These are phyloP conservation scores for Apostichopus parvimensis DNA, from an alignment of 35 echinoderm and acorn worm genomes.

Conservation along the genomic window DNA sequence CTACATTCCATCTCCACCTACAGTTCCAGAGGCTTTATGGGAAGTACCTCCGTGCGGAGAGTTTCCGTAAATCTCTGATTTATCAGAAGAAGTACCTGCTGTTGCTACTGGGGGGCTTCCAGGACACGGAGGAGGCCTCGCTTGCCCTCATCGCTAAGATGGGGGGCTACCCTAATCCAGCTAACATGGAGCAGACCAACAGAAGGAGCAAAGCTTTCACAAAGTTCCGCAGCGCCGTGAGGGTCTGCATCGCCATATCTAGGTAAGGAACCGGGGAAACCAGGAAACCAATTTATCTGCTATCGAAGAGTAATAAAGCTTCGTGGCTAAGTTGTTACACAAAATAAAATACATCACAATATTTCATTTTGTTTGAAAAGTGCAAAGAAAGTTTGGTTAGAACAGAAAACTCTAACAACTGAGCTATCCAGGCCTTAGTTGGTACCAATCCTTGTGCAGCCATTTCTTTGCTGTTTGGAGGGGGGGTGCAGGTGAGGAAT, in stretches of 20 bases:
- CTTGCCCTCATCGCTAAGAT: slow-evolving; percentile 94
- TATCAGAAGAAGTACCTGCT: slow-evolving; percentile 99
- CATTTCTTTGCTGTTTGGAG: too few species aligned
- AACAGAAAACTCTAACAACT: too few species aligned
- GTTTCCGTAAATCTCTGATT: slow-evolving; percentile 95
- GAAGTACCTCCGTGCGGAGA: slow-evolving; percentile 96
- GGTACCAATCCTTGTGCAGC: too few species aligned
- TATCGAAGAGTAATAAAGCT: too few species aligned
- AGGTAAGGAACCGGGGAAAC: slow-evolving; percentile 57
- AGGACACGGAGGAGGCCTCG: slow-evolving; percentile 93
- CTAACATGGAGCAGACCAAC: slow-evolving; percentile 56
- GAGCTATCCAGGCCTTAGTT: too few species aligned
- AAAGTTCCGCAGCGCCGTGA: slow-evolving; percentile 88
- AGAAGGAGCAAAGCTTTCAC: slow-evolving; percentile 77
- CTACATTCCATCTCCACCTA: background rate
- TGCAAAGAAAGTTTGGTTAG: too few species aligned
- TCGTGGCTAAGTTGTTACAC: too few species aligned
- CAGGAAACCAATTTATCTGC: too few species aligned
- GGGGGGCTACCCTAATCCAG: slow-evolving; percentile 87
- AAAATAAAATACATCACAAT: too few species aligned
- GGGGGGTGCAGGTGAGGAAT: too few species aligned
- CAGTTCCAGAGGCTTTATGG: slow-evolving; percentile 93
- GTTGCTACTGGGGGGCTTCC: slow-evolving; percentile 91
- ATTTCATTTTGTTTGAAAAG: too few species aligned
- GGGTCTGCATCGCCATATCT: slow-evolving; percentile 87